Evolutionary conservation across 2,113 vertebrate genomes (phyloP), one percentile per base, ranked within the genome.

Genomic region (Melanerpes formicivorus): DNA sequence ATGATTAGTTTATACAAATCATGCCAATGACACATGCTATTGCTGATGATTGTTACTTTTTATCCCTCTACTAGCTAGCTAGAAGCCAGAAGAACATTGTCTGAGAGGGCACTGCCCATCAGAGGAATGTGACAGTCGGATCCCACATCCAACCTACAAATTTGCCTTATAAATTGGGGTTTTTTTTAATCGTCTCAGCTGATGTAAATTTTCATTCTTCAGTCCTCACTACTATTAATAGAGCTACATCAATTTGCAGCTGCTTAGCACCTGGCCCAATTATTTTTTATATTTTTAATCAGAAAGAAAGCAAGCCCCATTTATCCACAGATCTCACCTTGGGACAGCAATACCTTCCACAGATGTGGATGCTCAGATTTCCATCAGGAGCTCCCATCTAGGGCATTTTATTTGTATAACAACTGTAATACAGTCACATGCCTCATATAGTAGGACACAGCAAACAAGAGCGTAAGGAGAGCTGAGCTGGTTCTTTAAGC

Each of bases 201-300:
- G 93, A 87, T 81, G 23, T 63, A 87, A 94, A 75, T n/a, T 78
- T 76, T 40, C 65, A 64, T 93, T 92, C 73, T 75, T 84, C 40
- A 76, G 46, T 74, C 58, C 69, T 91, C 55, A 29, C 40, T 88
- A 83, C 75, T 44, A 77, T 19, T 80, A 88, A 62, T 6, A 80
- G 29, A 87, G 48, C 42, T 62, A 85, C 44, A 90, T 91, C 87
- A 95, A 83, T 90, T 88, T 91, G 90, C 85, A 95, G 87, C 82
- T 93, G 82, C 82, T 95, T 91, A 91, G 85, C 79, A 95, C 70
- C 87, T 95, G 94, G 87, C 21, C 58, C 34, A 55, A 83, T 75
- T 42, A 75, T 74, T 91, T 91, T 95, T 91, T 44, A 67, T 62
- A 75, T 94, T 94, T 90, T 92, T 69, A 93, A 95, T 91, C 80